Conservation (phyloP, 2,888 invertebrate species). For the Eretmocerus hayati region DNA sequence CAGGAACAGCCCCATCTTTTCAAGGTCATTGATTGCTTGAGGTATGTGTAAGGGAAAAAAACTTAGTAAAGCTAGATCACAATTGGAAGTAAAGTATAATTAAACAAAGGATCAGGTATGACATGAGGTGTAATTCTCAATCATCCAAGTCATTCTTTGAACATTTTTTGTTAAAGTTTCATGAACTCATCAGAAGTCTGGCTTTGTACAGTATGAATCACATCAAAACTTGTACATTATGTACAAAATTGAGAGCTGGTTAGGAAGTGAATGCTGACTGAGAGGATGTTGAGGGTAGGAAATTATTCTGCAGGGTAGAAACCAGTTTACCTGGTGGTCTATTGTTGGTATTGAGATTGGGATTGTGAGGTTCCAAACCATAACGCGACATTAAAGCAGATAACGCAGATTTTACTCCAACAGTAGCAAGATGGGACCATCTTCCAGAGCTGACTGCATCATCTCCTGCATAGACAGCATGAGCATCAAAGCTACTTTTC, state of each 20-base stretch:
- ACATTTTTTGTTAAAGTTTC: no score
- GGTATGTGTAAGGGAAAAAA: no score
- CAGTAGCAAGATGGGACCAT: conserved; percentile 45
- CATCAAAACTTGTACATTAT: conserved; percentile 21
- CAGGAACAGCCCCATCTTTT: no score
- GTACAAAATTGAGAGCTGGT: conserved; percentile 14
- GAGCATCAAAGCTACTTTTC: conserved; percentile 42
- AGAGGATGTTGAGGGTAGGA: conserved; percentile 39
- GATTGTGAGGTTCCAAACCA: conserved; percentile 45
- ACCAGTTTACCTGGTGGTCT: conserved; percentile 43
- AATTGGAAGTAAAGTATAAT: no score
- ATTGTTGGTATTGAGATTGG: conserved; percentile 37
- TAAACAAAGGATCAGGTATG: no score
- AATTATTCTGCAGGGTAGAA: conserved; percentile 34
- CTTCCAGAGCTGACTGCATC: conserved; percentile 45
- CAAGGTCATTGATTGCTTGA: no score
- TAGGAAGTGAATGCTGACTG: conserved; percentile 38
- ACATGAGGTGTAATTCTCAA: no score
- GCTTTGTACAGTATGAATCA: conserved; percentile 10
- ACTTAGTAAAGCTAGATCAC: no score
- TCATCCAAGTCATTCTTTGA: no score
- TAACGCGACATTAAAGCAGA: conserved; percentile 50
- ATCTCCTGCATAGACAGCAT: conserved; percentile 47
- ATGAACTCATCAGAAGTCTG: no score
- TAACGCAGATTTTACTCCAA: conserved; percentile 49